These are phyloP conservation scores for Tapirus terrestris DNA, from an alignment of 2,113 vertebrate genomes.

Conservation along the genomic window DNA sequence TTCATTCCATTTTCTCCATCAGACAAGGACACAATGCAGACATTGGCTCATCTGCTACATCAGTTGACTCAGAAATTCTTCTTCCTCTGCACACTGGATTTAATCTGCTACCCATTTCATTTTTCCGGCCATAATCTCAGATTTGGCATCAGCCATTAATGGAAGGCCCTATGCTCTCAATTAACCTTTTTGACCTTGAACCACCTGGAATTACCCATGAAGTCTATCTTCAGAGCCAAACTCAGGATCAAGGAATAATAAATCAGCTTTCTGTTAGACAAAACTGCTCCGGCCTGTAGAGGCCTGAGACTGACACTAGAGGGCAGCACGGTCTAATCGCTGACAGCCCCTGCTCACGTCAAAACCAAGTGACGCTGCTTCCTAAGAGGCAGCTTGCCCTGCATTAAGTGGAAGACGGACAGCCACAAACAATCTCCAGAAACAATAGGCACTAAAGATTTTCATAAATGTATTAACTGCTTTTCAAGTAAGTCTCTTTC, in stretches of 20 bases:
- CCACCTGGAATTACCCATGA: background rate
- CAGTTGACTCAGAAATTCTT: background rate
- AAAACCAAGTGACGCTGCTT: background rate
- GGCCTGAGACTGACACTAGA: slow-evolving; percentile 63
- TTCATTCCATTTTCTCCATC: background rate
- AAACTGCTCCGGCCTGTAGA: background rate
- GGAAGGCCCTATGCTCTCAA: background rate
- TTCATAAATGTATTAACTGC: background rate
- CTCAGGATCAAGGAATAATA: background rate
- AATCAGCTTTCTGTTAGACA: background rate
- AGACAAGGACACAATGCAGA: background rate
- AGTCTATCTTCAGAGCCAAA: background rate
- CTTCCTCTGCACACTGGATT: background rate
- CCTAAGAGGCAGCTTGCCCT: background rate
- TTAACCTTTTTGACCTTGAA: background rate
- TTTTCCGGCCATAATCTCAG: background rate
- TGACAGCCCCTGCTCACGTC: accelerated
- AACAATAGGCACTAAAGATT: background rate
- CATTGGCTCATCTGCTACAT: background rate
- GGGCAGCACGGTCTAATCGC: slow-evolving; percentile 72
- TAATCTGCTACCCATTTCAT: background rate
- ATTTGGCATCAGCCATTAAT: background rate
- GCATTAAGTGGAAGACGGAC: background rate
- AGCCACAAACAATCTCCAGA: background rate
- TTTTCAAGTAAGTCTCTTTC: background rate